These are phyloP conservation scores for Lampris megalopsis DNA, from an alignment of 2,113 vertebrate genomes.

Conservation along the genomic window DNA sequence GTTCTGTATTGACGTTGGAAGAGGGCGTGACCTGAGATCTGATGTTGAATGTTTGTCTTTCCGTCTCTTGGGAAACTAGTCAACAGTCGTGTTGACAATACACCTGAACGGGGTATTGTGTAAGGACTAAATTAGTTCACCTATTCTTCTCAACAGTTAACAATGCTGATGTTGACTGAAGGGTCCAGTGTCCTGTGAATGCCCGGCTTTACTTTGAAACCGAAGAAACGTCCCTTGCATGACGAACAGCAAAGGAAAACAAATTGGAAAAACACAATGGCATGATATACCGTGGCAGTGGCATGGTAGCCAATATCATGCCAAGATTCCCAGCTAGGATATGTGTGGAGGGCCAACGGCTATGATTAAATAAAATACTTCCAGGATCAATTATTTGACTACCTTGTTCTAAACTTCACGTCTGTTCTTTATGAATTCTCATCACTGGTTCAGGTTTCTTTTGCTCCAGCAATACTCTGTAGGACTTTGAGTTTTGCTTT, in stretches of 20 bases:
- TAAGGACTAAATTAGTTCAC: background rate
- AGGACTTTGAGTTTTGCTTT: too few species aligned
- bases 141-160: slow-evolving; percentile 34
- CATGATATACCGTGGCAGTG: background rate
- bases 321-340: background rate
- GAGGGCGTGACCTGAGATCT: slow-evolving; percentile 1
- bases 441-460: too few species aligned
- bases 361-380: too few species aligned
- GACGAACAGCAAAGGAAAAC: background rate
- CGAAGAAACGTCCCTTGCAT: slow-evolving; percentile 16
- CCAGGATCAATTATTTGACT: too few species aligned
- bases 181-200: slow-evolving; percentile 52
- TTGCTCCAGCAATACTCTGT: too few species aligned
- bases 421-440: too few species aligned
- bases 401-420: too few species aligned
- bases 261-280: background rate
- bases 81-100: background rate
- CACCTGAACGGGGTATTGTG: background rate
- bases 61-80: slow-evolving; percentile 7
- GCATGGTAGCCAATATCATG: background rate
- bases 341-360: background rate
- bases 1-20: background rate
- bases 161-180: background rate
- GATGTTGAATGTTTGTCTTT: slow-evolving; percentile 1
- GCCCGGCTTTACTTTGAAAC: slow-evolving; percentile 46